Evolutionary conservation across 1,140 invertebrate species (phyloP).

Genomic region (Cydia splendana): DNA sequence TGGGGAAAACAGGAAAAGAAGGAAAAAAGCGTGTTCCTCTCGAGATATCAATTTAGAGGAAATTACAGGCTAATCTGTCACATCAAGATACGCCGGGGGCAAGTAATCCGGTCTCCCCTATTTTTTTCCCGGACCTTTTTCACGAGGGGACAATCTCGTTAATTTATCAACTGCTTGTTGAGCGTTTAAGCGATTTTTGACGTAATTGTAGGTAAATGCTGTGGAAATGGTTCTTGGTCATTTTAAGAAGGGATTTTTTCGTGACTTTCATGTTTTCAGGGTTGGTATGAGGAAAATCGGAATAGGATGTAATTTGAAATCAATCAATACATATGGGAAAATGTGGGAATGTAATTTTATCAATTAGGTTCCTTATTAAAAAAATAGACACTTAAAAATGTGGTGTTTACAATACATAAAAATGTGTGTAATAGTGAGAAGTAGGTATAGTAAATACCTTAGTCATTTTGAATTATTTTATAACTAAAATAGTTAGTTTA

Average conservation of each 20-base stretch:
- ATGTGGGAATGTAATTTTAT: no score
- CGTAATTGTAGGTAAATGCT: slow-evolving; percentile 26
- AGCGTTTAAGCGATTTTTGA: slow-evolving; percentile 36
- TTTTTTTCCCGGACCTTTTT: slow-evolving; percentile 47
- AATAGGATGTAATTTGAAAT: no score
- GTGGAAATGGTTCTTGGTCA: background rate
- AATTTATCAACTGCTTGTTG: slow-evolving; percentile 65
- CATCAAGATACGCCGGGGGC: slow-evolving; percentile 62
- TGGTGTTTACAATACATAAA: no score
- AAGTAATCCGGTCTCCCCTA: slow-evolving; percentile 57
- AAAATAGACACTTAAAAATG: no score
- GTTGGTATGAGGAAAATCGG: background rate
- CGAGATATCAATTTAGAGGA: slow-evolving; percentile 73
- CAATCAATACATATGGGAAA: no score
- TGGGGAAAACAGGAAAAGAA: slow-evolving; percentile 40
- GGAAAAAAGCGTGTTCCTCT: slow-evolving; percentile 48
- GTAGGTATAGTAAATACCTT: no score
- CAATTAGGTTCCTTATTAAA: no score
- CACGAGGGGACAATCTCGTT: slow-evolving; percentile 57
- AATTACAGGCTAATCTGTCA: slow-evolving; percentile 76
- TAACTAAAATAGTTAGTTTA: no score
- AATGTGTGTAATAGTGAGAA: no score
- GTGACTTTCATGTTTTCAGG: background rate
- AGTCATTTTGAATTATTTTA: no score
- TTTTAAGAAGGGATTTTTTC: background rate